Percentiles rank a stretch among this genome's conserved stretches.
These are phyloP conservation scores for Cyphomyrmex costatus DNA, from an alignment of 1,140 invertebrate genomes.

Conservation along the genomic window DNA sequence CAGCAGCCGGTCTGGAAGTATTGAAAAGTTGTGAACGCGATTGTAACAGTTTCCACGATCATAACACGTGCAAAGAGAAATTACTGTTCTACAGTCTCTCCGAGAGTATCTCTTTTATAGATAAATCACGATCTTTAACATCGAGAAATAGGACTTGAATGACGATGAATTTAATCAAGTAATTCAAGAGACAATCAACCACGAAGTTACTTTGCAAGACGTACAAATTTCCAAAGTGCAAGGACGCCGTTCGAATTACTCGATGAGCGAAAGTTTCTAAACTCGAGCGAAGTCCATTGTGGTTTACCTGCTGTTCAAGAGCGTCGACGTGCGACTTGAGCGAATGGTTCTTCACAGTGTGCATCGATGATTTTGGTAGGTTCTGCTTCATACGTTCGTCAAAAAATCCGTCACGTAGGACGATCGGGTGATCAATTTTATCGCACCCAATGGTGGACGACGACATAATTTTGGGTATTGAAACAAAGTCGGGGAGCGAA, in stretches of 20 bases:
- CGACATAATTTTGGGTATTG: neutral
- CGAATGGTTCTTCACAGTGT: conserved; percentile 23
- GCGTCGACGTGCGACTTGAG: conserved; percentile 44
- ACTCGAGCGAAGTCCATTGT: conserved; percentile 47
- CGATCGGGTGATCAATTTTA: neutral
- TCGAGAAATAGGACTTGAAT: conserved; percentile 3
- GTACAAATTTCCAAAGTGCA: conserved; percentile 23
- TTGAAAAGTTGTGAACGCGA: neutral
- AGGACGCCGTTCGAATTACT: conserved; percentile 15
- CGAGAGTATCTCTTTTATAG: neutral
- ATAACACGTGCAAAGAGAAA: neutral
- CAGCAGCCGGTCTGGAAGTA: neutral
- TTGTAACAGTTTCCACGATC: neutral
- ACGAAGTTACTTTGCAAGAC: neutral
- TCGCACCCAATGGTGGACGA: too few species aligned
- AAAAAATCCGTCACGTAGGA: neutral
- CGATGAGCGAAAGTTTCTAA: conserved; percentile 8
- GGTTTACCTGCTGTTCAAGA: conserved; percentile 63
- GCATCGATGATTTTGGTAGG: neutral
- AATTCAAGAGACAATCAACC: conserved; percentile 3
- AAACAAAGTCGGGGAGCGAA: conserved; percentile 69
- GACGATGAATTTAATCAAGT: conserved; percentile 35
- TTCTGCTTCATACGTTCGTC: neutral
- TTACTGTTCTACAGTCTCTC: neutral
- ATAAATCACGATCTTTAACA: neutral